These are phyloP conservation scores for Pseudoatta argentina DNA, from an alignment of 1,140 invertebrate species.

Conservation along the genomic window DNA sequence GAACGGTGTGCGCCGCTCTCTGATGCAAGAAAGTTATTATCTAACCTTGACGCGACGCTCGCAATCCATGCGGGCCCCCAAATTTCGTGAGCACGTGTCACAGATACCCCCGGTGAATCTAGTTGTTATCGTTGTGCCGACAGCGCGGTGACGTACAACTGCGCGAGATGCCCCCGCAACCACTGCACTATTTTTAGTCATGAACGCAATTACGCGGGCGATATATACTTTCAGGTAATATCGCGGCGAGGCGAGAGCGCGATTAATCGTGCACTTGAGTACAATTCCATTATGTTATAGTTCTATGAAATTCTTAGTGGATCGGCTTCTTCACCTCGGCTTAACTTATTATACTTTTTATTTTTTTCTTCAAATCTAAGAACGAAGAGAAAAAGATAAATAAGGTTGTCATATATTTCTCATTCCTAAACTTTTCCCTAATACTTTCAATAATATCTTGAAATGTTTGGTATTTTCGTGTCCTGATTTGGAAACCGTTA, in stretches of 20 bases:
- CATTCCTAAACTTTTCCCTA: too few relatives aligned
- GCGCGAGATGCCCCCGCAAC: too few relatives aligned
- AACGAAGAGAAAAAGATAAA: too few relatives aligned
- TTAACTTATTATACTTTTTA: too few relatives aligned
- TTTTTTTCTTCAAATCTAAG: too few relatives aligned
- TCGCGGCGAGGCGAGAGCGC: background rate
- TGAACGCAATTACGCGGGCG: background rate
- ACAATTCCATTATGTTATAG: too few relatives aligned
- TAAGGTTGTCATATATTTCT: too few relatives aligned
- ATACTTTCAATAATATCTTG: too few relatives aligned
- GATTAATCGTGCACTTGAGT: slow-evolving; percentile 22
- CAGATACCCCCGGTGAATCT: background rate
- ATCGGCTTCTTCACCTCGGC: too few relatives aligned
- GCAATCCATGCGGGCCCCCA: background rate
- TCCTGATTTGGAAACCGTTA: too few relatives aligned
- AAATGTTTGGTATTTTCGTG: too few relatives aligned
- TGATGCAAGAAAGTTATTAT: slow-evolving; percentile 66
- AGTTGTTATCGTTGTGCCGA: background rate
- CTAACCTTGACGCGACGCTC: slow-evolving; percentile 57
- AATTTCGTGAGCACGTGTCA: slow-evolving; percentile 31
- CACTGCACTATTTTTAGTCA: slow-evolving; percentile 20
- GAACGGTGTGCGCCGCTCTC: background rate
- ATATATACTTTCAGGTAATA: background rate
- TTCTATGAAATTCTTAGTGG: too few relatives aligned
- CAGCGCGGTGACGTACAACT: background rate